Evolutionary conservation across 2,113 vertebrate species (phyloP).

Genomic region (Silurus meridionalis): DNA sequence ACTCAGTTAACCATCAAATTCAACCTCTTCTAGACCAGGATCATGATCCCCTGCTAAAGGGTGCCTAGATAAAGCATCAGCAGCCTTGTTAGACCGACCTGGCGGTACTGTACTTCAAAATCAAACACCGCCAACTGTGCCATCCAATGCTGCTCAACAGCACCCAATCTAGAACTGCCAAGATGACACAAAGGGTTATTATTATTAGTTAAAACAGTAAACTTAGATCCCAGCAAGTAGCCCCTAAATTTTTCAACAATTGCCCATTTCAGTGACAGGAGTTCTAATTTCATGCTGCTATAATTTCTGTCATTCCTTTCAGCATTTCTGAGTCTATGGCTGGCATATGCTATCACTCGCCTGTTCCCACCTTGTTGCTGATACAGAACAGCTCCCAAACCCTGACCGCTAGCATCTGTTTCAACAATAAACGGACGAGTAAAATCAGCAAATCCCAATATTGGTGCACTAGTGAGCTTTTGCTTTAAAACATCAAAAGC

Average conservation of each 20-base stretch:
- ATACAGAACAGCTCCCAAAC: background rate
- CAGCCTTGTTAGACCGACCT: no score
- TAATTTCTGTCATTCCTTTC: background rate
- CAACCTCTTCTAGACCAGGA: no score
- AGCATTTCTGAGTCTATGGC: background rate
- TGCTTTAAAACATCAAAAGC: background rate
- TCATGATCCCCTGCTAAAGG: no score
- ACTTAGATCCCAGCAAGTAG: no score
- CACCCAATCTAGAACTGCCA: background rate
- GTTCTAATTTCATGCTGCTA: background rate
- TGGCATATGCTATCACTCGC: background rate
- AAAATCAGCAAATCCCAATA: background rate
- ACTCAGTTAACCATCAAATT: no score
- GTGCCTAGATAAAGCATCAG: no score
- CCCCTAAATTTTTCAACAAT: no score
- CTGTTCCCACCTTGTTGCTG: background rate
- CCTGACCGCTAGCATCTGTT: background rate
- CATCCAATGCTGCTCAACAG: background rate
- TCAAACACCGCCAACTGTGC: background rate
- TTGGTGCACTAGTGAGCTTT: background rate
- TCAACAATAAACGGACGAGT: background rate
- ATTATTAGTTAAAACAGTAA: no score
- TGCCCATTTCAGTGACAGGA: no score
- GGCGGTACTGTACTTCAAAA: background rate
- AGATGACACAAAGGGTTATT: background rate